Percentiles rank a stretch among this genome's conserved stretches.
Evolutionary conservation across 2,888 invertebrate species (phyloP).

Genomic region (Onthophagus sagittarius): DNA sequence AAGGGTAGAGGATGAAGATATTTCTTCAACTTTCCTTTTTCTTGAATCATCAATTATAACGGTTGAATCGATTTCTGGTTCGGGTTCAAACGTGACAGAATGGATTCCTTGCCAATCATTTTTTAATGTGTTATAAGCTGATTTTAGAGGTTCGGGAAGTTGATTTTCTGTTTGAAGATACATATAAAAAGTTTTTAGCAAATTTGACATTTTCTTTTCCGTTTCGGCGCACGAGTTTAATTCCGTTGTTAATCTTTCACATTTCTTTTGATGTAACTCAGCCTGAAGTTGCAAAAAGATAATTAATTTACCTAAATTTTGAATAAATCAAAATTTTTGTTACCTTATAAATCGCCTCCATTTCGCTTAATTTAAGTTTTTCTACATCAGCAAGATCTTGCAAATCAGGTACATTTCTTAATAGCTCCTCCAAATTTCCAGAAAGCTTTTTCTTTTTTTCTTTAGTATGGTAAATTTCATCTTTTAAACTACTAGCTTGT

Average conservation of each 20-base stretch:
- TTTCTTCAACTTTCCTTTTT: conserved; percentile 25
- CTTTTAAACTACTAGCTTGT: conserved; percentile 32
- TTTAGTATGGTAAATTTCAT: conserved; percentile 35
- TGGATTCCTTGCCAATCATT: conserved; percentile 58
- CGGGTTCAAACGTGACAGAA: conserved; percentile 59
- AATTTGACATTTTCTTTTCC: conserved; percentile 45
- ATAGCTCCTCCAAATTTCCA: conserved; percentile 31
- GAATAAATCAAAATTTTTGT: background rate
- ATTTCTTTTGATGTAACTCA: conserved; percentile 33
- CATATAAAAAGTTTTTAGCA: conserved; percentile 57
- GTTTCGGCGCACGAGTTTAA: conserved; percentile 33
- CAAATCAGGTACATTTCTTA: conserved; percentile 32
- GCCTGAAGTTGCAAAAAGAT: conserved; percentile 16
- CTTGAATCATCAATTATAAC: conserved; percentile 25
- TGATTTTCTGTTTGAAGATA: conserved; percentile 58
- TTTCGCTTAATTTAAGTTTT: conserved; percentile 27
- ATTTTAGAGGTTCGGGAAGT: conserved; percentile 54
- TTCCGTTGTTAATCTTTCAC: conserved; percentile 34
- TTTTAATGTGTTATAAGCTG: conserved; percentile 58
- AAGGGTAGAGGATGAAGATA: conserved; percentile 24
- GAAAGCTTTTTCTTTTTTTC: conserved; percentile 33
- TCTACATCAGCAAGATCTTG: conserved; percentile 29
- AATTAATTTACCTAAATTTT: background rate
- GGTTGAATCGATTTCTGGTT: conserved; percentile 31
- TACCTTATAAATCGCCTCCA: conserved; percentile 28